phyloP scores from a whole-genome alignment of 2,888 invertebrate species.

The Lacanobia wlatinum region DNA sequence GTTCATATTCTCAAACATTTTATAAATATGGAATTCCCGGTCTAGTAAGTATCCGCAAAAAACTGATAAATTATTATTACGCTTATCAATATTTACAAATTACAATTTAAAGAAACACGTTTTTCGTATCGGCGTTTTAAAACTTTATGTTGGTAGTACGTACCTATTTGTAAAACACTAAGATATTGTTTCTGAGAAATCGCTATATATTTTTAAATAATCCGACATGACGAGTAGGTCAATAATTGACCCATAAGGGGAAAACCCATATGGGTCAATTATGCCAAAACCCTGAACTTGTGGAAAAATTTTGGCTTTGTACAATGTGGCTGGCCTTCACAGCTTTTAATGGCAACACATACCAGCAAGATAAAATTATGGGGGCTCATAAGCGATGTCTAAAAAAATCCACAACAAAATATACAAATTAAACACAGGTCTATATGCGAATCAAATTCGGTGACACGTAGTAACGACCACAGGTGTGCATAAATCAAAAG shows the following conservation, averaged over 20 bases:
- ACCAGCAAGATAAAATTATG: background rate
- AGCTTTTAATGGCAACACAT: background rate
- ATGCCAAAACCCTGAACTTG: background rate
- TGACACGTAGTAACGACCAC: background rate
- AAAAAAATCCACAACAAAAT: constrained; percentile 1
- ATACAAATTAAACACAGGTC: constrained; percentile 10
- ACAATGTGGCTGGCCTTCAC: background rate
- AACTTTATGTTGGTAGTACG: background rate
- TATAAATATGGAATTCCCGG: constrained; percentile 27
- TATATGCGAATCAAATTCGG: constrained; percentile 14
- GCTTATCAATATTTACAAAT: constrained; percentile 25
- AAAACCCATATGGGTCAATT: background rate
- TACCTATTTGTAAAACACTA: background rate
- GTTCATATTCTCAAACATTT: constrained; percentile 4
- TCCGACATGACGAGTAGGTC: too few relatives aligned
- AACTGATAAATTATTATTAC: background rate
- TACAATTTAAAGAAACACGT: background rate
- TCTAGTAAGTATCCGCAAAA: background rate
- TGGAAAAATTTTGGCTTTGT: background rate
- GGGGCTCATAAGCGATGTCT: background rate
- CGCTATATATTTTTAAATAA: background rate
- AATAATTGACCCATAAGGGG: too few relatives aligned
- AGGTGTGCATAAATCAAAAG: constrained; percentile 8
- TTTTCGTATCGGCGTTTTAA: background rate
- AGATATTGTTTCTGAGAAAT: background rate